Percentiles rank a stretch among this genome's conserved stretches.
phyloP scores from a whole-genome alignment of 2,113 vertebrate genomes.

The Camelus bactrianus region DNA sequence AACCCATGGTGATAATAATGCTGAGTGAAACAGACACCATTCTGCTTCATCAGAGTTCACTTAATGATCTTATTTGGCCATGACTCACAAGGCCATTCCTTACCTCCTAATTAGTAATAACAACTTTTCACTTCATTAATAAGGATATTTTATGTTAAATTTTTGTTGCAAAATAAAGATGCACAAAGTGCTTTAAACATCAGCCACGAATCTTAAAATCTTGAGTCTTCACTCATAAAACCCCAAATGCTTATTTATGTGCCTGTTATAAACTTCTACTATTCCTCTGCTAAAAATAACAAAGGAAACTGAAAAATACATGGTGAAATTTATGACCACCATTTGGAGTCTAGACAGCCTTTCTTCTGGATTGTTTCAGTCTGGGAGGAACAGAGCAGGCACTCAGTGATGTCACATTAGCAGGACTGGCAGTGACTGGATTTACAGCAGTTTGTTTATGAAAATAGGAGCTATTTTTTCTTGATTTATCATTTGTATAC shows the following conservation, averaged over 20 bases:
- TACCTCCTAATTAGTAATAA: not conserved
- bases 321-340: not conserved
- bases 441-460: not conserved
- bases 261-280: not conserved
- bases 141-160: not conserved
- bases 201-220: constrained; percentile 13
- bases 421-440: not conserved
- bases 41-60: not conserved
- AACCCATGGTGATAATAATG: not conserved
- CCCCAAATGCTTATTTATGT: not conserved
- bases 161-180: not conserved
- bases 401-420: not conserved
- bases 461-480: not conserved
- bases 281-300: constrained; percentile 10
- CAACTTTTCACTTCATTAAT: not conserved
- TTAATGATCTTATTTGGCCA: not conserved
- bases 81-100: not conserved
- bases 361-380: not conserved
- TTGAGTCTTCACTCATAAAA: not conserved
- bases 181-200: not conserved
- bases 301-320: not conserved
- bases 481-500: not conserved
- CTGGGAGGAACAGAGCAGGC: not conserved
- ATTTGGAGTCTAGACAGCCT: not conserved
- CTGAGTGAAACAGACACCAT: not conserved